A percentile compares a stretch with the other conserved stretches of the same genome.
Conservation (phyloP, 2,888 invertebrate genomes). For the Drosophila acutilabella region DNA sequence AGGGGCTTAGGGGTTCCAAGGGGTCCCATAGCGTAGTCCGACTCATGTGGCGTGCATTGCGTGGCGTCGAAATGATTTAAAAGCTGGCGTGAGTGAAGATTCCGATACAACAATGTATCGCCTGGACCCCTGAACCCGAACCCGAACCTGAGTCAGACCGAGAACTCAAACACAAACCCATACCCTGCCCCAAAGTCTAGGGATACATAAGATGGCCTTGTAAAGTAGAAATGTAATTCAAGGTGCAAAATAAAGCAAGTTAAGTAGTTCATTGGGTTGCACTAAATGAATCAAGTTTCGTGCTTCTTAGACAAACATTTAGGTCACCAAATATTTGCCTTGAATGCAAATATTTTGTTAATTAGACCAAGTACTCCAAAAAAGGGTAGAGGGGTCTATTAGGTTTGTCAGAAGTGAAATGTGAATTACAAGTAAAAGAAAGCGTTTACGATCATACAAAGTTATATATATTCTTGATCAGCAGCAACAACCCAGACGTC, state of each 20-base stretch:
- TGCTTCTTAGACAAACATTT: no score
- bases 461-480: no score
- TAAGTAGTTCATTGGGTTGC: not conserved
- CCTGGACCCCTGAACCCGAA: not conserved
- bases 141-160: no score
- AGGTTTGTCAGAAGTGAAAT: no score
- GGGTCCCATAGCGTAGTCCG: not conserved
- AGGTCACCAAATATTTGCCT: no score
- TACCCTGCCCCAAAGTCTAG: not conserved
- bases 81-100: slow-evolving; percentile 49
- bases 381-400: no score
- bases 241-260: not conserved
- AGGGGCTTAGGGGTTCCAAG: not conserved
- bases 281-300: not conserved
- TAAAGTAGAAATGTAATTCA: not conserved
- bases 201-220: not conserved
- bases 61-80: slow-evolving; percentile 65
- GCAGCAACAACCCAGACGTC: no score
- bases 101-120: slow-evolving; percentile 30
- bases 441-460: no score
- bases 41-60: slow-evolving; percentile 52
- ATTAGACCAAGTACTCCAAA: no score
- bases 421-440: no score
- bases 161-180: not conserved
- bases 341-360: no score